Base-by-base conservation (phyloP, 2,113 vertebrate genomes). In the Ceyx cyanopectus region DNA sequence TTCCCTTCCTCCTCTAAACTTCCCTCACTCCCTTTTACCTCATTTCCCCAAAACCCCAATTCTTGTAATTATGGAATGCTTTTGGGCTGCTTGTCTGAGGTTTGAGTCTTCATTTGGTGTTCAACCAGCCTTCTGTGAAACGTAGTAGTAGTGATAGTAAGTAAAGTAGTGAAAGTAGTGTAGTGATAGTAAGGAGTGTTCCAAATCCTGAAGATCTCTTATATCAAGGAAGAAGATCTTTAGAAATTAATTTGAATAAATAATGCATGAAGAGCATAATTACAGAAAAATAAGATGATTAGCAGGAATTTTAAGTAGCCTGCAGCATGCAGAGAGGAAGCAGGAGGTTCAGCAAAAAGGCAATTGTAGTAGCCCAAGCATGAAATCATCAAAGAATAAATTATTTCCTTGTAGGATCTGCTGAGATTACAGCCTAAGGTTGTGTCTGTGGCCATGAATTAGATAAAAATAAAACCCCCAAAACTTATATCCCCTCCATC, bases 331-430 rank as follows among this genome's bases (percentile, higher is more conserved):
- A 23, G 23, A 67, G 27, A 41, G 37, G 73, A 91, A 78, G 20
- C 46, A 78, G 43, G 43, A 57, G 24, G 27, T 74, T 65, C 62
- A 84, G 69, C 61, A 84, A 69, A 61, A 87, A 81, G 34, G 66
- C 80, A 77, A 70, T 70, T 87, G 53, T 53, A 6, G 30, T 37
- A 78, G 23, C 37, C 81, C 65, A 87, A 89, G 85, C 32, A 5
- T 94, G 81, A 95, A 95, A 84, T 84, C 24, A 18, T 84, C 69
- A 83, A 86, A 87, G 65, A 90, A 75, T 63, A 65, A 92, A 70
- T 56, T 22, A 43, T 77, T 92, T 88, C 8, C 60, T 68, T 75
- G 43, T 12, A 78, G 65, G 29, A 86, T 89, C 57, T 88, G 86
- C 68, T 84, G 91, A 92, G 77, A 30, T 70, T 90, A 93, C 77